Evolutionary conservation across 2,797 vertebrate genomes (phyloP), one percentile per base, ranked within the genome.

Genomic region (Distichodus sexfasciatus): DNA sequence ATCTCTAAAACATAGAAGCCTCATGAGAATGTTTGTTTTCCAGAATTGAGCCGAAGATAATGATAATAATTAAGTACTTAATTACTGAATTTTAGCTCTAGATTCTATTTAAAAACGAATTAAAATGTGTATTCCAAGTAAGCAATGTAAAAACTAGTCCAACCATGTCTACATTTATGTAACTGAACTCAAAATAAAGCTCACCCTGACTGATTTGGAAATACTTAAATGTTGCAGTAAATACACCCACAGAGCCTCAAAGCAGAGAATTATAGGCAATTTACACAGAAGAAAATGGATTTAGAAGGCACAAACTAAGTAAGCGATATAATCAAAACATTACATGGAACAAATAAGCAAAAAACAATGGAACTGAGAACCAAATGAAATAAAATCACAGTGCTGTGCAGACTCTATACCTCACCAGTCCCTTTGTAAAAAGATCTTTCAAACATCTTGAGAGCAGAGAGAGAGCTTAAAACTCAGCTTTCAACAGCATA

Each of bases 321-420:
- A 26, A 68, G 10, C 57, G 51, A 70, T 17, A 47, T n/a, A 61
- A 35, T 36, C 46, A 21, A 26, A 0, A 59, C 61, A 71, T 36
- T 7, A 47, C 11, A 29, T 19, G 60, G 31, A 44, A 59, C 15
- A 40, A 19, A 44, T 23, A 67, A 47, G 14, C 28, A 19, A 62
- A 1, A 59, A 41, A 28, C 19, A 23, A 69, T 0, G 12, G 26
- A 46, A 35, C 4, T 3, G 65, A 38, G 40, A n/a, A 10, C 23
- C 46, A 14, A 31, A 36, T 19, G 61, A 31, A 9, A 46, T 1
- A 48, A 66, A 15, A 11, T 10, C 69, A 63, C 62, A 73, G 38
- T 70, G 57, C 55, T n/a, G 28, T 73, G 70, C 43, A 63, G 70
- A 69, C 41, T 17, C 19, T 44, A 47, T 17, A 40, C 23, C n/a